These are phyloP conservation scores for Sitta carolinensis DNA, from an alignment of 2,797 vertebrate species.

Conservation along the genomic window DNA sequence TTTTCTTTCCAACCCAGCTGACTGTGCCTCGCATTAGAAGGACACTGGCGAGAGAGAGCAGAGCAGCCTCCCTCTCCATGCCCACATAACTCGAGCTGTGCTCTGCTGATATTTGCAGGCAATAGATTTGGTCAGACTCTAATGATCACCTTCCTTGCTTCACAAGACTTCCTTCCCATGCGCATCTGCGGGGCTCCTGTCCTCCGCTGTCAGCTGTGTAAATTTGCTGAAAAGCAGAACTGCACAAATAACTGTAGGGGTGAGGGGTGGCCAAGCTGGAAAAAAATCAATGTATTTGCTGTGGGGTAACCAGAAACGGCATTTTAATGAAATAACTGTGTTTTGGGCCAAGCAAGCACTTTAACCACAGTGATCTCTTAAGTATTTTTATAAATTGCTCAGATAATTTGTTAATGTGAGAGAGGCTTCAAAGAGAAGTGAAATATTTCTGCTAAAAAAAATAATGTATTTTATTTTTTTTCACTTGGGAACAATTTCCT, in stretches of 20 bases:
- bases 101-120: background rate
- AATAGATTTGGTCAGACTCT: background rate
- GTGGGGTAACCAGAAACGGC: background rate
- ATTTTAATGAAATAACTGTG: background rate
- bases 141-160: constrained; percentile 29
- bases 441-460: constrained; percentile 27
- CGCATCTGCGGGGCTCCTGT: background rate
- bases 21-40: background rate
- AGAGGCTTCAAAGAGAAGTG: constrained; percentile 28
- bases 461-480: background rate
- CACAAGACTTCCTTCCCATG: background rate
- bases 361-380: background rate
- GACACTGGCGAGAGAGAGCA: fast-evolving
- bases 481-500: constrained; percentile 12
- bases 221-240: constrained; percentile 67
- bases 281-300: background rate
- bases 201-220: background rate
- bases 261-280: background rate
- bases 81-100: background rate
- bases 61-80: background rate
- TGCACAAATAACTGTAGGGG: constrained; percentile 21
- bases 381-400: background rate
- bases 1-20: background rate
- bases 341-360: background rate
- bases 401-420: constrained; percentile 26